Base-by-base conservation (phyloP, 1,140 invertebrate genomes). In the Ruditapes philippinarum region DNA sequence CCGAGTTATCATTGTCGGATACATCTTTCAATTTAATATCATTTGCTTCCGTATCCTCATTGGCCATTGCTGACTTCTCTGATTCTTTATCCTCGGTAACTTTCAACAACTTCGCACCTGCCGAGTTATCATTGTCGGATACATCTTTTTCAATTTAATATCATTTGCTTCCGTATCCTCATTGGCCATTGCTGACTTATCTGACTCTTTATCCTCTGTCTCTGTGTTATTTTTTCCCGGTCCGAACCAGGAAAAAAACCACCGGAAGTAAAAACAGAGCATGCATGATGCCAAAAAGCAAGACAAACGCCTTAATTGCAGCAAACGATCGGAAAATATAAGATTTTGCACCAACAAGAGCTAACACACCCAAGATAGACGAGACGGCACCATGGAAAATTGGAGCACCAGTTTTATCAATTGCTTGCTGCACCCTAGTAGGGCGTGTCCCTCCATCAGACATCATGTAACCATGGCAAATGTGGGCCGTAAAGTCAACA, bases 261-360 rank as follows among this genome's bases (percentile, higher is more conserved):
- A 99, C 98, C 0, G 99, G 99, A 14, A 99, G 96, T 4, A 99
- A 96, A 91, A 99, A 97, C 1, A 99, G 96, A 0, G 98, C 98
- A 94, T 99, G 99, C 96, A 99, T 97, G 1, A 98, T 98, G 45
- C 99, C 99, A 91, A 99, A 98, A 94, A 99, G 97, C 90, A 99
- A 98, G 0, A 99, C 98, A 84, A 99, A 96, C 95, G 99, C 99
- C 22, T 99, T 98, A 97, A 99, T 99, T 96, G 99, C 99, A 96
- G 99, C 99, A 97, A 99, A 99, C 0, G 99, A 98, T 25, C 98
- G 96, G 95, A 99, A 99, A 76, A 99, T 99, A 93, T 99, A 99
- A 89, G 98, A 99, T 70, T 98, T 97, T 0, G 98, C 98, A 45
- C 99, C 96, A 3, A 98, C 96, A 0, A 99, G 95, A 0, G 98